Base-by-base conservation (phyloP, 2,113 vertebrate species). In the Puntigrus tetrazona region DNA sequence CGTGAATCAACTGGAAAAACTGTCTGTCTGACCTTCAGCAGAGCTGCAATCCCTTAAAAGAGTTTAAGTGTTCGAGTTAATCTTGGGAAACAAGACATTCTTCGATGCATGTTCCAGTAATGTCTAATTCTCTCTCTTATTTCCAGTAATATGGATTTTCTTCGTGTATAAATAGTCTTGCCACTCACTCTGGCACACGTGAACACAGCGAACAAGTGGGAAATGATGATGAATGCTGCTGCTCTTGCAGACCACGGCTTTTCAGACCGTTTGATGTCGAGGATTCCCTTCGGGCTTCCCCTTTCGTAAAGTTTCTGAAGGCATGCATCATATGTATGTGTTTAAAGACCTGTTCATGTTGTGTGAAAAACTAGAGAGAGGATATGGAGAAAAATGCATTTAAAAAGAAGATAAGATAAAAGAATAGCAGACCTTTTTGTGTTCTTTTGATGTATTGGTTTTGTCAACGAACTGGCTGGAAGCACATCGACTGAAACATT, bases 71-170 rank as follows among this genome's bases (percentile, higher is more conserved):
- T 90, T 43, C 78, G 87, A 57, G 83, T 86, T 89, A 90, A 80
- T 81, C 67, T 41, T 34, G 65, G 34, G 55, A 38, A 76, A 84
- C 36, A 81, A 72, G 27, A 38, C 77, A 84, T 36, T 78, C 36
- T 85, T 84, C 73, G 5, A 10, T 63, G 18, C 86, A 89, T 91
- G 80, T 94, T 93, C 93, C 92, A 92, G 93, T 93, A 93, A 94
- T 87, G 88, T 84, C 74, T 50, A 38, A 85, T 83, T 83, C 8
- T 88, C 88, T 89, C 81, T 77, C 84, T 87, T 89, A 86, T 85
- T 94, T 94, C 93, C 93, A 88, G 92, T 92, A 93, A 94, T 9
- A 86, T 57, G 36, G 81, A 79, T 87, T 85, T 85, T 88, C 92
- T 87, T 82, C 87, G 86, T 92, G 85, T 92, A 86, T 88, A 91